Evolutionary conservation across 1,140 invertebrate genomes (phyloP).

Genomic region (Oppia nitens): DNA sequence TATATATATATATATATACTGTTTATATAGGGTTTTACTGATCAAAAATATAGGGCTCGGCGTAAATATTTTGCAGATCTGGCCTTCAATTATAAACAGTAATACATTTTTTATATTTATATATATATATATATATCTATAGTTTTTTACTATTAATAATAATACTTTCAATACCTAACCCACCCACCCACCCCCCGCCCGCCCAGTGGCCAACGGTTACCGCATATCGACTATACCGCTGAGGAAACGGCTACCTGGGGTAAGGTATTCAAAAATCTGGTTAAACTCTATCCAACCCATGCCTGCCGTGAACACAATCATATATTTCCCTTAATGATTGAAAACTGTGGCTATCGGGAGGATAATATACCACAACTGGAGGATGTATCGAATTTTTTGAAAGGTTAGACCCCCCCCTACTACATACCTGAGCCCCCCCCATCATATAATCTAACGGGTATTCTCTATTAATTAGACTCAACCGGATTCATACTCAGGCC

Average conservation of each 20-base stretch:
- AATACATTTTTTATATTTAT: no score
- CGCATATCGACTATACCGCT: slow-evolving; percentile 67
- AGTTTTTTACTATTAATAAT: no score
- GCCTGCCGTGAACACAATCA: slow-evolving; percentile 94
- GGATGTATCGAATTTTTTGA: slow-evolving; percentile 92
- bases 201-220: slow-evolving; percentile 65
- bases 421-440: no score
- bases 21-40: slow-evolving; percentile 69
- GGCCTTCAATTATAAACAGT: slow-evolving; percentile 87
- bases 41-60: slow-evolving; percentile 68
- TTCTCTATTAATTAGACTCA: no score
- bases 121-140: no score
- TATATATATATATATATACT: no score
- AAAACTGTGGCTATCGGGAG: slow-evolving; percentile 92
- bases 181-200: no score
- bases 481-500: slow-evolving; percentile 91
- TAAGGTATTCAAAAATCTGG: slow-evolving; percentile 67
- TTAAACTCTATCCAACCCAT: slow-evolving; percentile 77
- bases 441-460: no score
- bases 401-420: no score
- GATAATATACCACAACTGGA: slow-evolving; percentile 95
- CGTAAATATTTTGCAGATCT: slow-evolving; percentile 95
- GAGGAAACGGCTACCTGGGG: slow-evolving; percentile 78
- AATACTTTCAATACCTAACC: no score
- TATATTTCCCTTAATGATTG: slow-evolving; percentile 80